A percentile compares a stretch with the other conserved stretches of the same genome.
These are phyloP conservation scores for Cervus canadensis DNA, from an alignment of 2,113 vertebrate species.

Conservation along the genomic window DNA sequence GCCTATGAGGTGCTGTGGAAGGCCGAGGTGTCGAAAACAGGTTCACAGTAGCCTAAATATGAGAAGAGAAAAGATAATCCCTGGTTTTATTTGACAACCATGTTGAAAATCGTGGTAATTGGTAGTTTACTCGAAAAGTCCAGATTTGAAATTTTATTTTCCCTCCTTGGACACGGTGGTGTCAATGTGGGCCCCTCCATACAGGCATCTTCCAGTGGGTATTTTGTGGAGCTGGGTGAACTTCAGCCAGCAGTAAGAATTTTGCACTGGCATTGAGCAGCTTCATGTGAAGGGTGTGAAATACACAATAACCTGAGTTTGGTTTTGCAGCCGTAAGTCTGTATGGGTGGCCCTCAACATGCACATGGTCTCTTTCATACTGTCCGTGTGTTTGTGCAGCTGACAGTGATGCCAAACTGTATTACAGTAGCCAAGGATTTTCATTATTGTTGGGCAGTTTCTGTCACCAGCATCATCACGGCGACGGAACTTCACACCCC, in stretches of 20 bases:
- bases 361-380: accelerated
- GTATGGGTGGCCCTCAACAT: accelerated
- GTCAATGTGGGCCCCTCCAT: neutral
- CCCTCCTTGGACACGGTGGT: neutral
- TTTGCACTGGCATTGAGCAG: neutral
- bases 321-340: neutral
- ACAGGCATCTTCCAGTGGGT: neutral
- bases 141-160: neutral
- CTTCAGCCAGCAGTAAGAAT: neutral
- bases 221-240: neutral
- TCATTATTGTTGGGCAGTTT: neutral
- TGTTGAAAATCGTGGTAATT: neutral
- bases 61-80: neutral
- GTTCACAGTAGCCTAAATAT: neutral
- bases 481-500: neutral
- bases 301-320: neutral
- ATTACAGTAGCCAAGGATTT: neutral
- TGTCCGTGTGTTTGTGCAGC: neutral
- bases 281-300: neutral
- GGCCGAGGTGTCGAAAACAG: neutral
- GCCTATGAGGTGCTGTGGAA: neutral
- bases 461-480: neutral
- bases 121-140: neutral
- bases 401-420: neutral
- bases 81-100: neutral